These are phyloP conservation scores for Brachystomella parvula DNA, from an alignment of 1,140 invertebrate genomes.

Conservation along the genomic window DNA sequence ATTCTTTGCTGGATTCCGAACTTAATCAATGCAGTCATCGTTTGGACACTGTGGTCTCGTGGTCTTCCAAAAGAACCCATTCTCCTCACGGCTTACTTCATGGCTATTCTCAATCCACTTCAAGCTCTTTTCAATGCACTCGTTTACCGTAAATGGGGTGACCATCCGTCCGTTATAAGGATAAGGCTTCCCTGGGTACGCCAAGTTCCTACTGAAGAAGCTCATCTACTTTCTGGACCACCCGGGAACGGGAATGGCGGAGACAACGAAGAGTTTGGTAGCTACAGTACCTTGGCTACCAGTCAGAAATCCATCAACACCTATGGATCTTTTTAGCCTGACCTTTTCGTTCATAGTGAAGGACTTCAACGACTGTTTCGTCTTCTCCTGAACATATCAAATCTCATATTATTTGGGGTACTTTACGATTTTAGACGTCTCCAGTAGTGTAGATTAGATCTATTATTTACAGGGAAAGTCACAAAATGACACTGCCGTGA, in stretches of 20 bases:
- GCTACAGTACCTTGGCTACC: too few relatives aligned
- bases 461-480: too few relatives aligned
- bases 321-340: too few relatives aligned
- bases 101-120: slow-evolving; percentile 71
- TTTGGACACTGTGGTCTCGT: slow-evolving; percentile 66
- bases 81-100: slow-evolving; percentile 39
- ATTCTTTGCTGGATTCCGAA: slow-evolving; percentile 75
- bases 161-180: slow-evolving; percentile 38
- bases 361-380: too few relatives aligned
- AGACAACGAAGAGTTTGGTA: too few relatives aligned
- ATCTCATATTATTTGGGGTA: too few relatives aligned
- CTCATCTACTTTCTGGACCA: not conserved
- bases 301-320: too few relatives aligned
- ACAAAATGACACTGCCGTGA: too few relatives aligned
- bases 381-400: too few relatives aligned
- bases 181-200: slow-evolving; percentile 34
- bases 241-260: not conserved
- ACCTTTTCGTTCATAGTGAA: too few relatives aligned
- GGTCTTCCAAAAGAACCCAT: not conserved
- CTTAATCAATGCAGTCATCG: slow-evolving; percentile 61
- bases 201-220: not conserved
- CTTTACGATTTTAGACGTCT: too few relatives aligned
- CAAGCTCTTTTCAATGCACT: slow-evolving; percentile 70
- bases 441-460: too few relatives aligned
- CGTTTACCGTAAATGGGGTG: slow-evolving; percentile 63